Conservation (phyloP, 2,797 vertebrate species). For the Macrochelys suwanniensis region DNA sequence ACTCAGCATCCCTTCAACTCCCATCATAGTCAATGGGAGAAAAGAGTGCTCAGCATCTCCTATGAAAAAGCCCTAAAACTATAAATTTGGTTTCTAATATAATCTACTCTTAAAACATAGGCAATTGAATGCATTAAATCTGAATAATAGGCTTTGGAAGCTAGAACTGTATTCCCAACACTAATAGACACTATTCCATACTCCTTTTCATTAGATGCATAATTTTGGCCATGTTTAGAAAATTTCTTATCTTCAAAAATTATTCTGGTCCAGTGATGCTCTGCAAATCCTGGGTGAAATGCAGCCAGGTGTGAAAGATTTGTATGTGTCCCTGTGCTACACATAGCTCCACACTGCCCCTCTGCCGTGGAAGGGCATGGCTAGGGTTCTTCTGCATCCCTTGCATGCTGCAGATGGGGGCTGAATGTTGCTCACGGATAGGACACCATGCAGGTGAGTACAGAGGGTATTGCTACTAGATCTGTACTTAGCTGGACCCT, state of each 20-base stretch:
- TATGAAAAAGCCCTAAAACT: background rate
- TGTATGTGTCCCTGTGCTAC: rapidly evolving
- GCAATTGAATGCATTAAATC: background rate
- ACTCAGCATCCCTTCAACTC: background rate
- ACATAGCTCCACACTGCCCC: background rate
- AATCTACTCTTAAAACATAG: background rate
- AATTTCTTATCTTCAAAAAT: background rate
- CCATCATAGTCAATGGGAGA: background rate
- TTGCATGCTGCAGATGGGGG: rapidly evolving
- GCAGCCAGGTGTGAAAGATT: background rate
- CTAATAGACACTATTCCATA: background rate
- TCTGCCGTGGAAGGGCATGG: background rate
- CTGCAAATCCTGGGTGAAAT: background rate
- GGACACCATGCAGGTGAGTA: rapidly evolving
- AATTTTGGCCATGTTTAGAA: background rate
- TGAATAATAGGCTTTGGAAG: background rate
- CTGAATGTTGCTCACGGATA: rapidly evolving
- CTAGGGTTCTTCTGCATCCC: background rate
- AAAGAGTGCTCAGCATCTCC: background rate
- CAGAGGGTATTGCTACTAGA: background rate
- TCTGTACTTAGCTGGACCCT: background rate
- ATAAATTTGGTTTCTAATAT: background rate
- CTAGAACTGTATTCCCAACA: background rate
- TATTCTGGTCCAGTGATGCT: background rate
- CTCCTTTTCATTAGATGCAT: background rate